phyloP scores from a whole-genome alignment of 2,797 vertebrate genomes.

The Garrulus glandarius region DNA sequence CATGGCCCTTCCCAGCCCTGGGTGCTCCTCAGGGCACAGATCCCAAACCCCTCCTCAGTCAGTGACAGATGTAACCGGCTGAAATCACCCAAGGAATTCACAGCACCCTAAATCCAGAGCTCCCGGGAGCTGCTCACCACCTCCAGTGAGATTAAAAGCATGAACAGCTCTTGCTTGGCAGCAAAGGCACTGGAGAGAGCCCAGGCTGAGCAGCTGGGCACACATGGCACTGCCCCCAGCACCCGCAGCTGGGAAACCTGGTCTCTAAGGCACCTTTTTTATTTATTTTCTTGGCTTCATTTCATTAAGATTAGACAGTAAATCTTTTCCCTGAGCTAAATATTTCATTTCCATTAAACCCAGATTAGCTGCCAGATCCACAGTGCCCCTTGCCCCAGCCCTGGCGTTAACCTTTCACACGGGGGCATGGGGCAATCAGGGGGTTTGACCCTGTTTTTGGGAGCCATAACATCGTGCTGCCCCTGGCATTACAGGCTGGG shows the following conservation, averaged over 20 bases:
- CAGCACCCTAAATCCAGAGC: not conserved
- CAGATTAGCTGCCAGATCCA: not conserved
- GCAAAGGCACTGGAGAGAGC: accelerated
- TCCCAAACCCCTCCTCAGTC: not conserved
- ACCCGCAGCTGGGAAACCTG: not conserved
- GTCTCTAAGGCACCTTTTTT: not conserved
- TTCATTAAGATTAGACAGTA: conserved; percentile 25
- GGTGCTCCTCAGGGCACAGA: not conserved
- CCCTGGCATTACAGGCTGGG: not conserved
- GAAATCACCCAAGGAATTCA: not conserved
- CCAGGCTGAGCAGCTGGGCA: accelerated
- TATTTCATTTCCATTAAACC: conserved; percentile 48
- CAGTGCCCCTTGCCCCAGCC: accelerated
- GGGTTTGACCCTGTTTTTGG: accelerated
- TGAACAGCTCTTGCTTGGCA: not conserved
- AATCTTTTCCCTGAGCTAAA: conserved; percentile 47
- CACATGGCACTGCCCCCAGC: not conserved
- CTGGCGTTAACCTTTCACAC: not conserved
- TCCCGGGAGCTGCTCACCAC: not conserved
- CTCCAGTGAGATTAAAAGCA: not conserved
- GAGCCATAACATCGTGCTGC: accelerated
- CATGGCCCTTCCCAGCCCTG: accelerated
- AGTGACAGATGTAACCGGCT: accelerated
- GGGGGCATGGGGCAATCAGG: accelerated
- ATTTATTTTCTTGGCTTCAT: not conserved